These are phyloP conservation scores for Globia sparganii DNA, from an alignment of 2,888 invertebrate species.

Conservation along the genomic window DNA sequence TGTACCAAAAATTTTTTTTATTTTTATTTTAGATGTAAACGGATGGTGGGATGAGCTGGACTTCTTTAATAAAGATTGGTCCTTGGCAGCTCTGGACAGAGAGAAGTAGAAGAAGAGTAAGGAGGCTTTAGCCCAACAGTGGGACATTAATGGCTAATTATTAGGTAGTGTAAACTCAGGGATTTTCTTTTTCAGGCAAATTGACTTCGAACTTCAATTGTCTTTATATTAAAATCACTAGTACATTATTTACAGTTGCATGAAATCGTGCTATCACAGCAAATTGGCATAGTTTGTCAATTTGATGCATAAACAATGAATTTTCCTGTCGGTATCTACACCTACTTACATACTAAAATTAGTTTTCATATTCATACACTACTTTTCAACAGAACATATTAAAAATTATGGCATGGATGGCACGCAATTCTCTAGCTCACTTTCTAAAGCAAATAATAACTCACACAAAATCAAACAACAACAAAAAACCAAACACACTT, in stretches of 20 bases:
- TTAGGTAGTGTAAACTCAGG: background rate
- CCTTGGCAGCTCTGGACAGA: too few relatives aligned
- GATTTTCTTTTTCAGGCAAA: background rate
- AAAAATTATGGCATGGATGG: conserved; percentile 1
- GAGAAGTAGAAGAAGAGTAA: too few relatives aligned
- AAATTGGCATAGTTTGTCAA: background rate
- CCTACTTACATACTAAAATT: too few relatives aligned
- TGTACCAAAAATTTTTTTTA: background rate
- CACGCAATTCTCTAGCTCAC: background rate
- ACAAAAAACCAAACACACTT: conserved; percentile 41
- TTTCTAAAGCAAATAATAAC: conserved; percentile 32
- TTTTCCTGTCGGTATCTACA: background rate
- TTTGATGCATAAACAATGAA: background rate
- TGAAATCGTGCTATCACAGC: background rate
- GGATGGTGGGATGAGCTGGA: too few relatives aligned
- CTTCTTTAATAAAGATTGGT: too few relatives aligned
- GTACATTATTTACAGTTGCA: background rate
- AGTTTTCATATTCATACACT: background rate
- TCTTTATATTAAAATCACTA: background rate
- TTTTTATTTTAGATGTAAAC: too few relatives aligned
- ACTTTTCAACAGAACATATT: too few relatives aligned
- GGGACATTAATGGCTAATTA: too few relatives aligned
- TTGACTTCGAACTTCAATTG: background rate
- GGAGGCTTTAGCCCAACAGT: too few relatives aligned
- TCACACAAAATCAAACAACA: conserved; percentile 8